Percentiles rank a stretch among this genome's conserved stretches.
Evolutionary conservation across 2,113 vertebrate species (phyloP).

Genomic region (Channa argus): DNA sequence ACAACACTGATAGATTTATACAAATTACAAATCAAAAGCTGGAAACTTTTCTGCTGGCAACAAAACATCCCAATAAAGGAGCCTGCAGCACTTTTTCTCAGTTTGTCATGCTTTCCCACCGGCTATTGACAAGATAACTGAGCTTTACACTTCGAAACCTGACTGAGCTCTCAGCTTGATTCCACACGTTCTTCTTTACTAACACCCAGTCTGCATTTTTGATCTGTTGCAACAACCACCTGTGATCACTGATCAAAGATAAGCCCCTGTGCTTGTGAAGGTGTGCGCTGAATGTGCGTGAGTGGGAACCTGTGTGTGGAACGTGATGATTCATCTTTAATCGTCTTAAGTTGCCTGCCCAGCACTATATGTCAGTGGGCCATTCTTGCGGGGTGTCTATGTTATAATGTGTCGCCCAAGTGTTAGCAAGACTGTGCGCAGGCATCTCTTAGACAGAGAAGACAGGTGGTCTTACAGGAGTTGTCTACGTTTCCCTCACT

Average conservation of each 20-base stretch:
- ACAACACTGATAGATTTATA: not conserved
- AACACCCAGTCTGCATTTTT: conserved; percentile 56
- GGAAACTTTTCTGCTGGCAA: conserved; percentile 3
- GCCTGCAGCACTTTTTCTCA: not conserved
- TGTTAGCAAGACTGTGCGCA: conserved; percentile 44
- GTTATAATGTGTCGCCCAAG: conserved; percentile 29
- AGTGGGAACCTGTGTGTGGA: conserved; percentile 31
- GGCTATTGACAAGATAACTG: conserved; percentile 15
- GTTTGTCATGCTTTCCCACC: conserved; percentile 30
- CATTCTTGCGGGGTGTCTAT: conserved; percentile 23
- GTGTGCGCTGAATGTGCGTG: conserved; percentile 14
- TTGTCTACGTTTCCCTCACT: conserved; percentile 42
- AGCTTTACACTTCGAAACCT: conserved; percentile 40
- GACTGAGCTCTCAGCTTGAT: conserved; percentile 51
- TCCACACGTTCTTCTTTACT: conserved; percentile 54
- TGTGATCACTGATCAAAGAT: conserved; percentile 70
- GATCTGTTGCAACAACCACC: conserved; percentile 74
- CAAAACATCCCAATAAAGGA: conserved; percentile 16
- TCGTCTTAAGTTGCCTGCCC: conserved; percentile 42
- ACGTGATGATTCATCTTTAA: conserved; percentile 58
- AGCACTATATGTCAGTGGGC: not conserved
- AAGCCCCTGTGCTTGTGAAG: conserved; percentile 22
- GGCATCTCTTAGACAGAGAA: conserved; percentile 39
- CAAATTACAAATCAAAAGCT: conserved; percentile 8
- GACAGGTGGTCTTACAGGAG: conserved; percentile 76